Base-by-base conservation (phyloP, 1,140 invertebrate genomes). In the Drosophila willistoni region DNA sequence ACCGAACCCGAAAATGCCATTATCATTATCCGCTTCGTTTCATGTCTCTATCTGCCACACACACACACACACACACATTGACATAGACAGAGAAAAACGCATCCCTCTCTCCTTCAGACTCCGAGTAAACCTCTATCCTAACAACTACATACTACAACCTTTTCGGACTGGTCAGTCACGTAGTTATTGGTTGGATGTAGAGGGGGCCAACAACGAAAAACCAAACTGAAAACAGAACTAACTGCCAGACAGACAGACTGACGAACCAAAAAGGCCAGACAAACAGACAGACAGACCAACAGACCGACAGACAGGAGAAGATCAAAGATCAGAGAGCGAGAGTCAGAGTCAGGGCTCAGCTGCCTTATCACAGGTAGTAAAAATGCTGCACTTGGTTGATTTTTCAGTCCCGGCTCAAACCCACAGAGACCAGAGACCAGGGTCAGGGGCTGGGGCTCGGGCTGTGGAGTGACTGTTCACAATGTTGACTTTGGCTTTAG, bases 11-110 rank as follows among this genome's bases (percentile, higher is more conserved):
- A 56, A 56, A 59, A 59, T 72, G 73, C 76, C 73, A 79, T 79
- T 79, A 79, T 79, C 76, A 79, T 79, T 79, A 79, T 79, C 73
- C 73, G 76, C 73, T 76, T 75, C 76, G 76, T 42, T 79, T 79
- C 73, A 79, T 79, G 76, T 79, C 76, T 79, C 73, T 79, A 79
- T 79, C 73, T 67, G 63, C 67, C 71, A 75, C 57, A 57, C 55
- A 57, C 33, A 64, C 69, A 62, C 66, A 56, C 63, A 71, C 51
- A 59, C 69, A 62, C 66, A 56, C 63, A 71, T 47, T 39, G 29
- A 36, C 14, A 64, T 29, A 0, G 29, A 7, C 29, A 29, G 29
- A 29, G 61, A 57, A 71, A 71, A 75, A 75, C 75, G 67, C 71
- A 66, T 72, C 51, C 61, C 73, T 77, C 73, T 73, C 66, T 65